phyloP scores from a whole-genome alignment of 2,888 invertebrate species.

The Noctua janthina region DNA sequence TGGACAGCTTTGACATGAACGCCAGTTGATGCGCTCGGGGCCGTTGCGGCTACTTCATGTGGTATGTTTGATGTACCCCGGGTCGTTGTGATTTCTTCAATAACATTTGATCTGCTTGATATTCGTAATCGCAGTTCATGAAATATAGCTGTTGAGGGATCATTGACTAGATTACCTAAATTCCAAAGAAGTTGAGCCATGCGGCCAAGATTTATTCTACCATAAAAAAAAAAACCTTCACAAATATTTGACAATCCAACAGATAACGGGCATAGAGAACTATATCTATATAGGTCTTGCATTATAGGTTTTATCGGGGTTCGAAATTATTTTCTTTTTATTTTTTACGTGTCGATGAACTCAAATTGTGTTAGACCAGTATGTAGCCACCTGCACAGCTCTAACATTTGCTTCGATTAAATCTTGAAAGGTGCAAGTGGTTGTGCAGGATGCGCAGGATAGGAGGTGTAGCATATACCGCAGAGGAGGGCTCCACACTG shows the following conservation, averaged over 20 bases:
- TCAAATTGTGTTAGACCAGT: too few relatives aligned
- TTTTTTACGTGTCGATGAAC: too few relatives aligned
- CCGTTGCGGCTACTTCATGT: constrained; percentile 1
- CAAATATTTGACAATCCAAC: constrained; percentile 33
- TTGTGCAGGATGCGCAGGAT: too few relatives aligned
- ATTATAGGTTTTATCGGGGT: constrained; percentile 1
- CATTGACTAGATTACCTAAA: constrained; percentile 78
- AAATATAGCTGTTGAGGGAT: constrained; percentile 79
- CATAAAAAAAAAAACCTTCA: neutral
- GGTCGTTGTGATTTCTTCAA: neutral
- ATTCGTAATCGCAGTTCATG: constrained; percentile 72
- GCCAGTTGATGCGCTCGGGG: constrained; percentile 28
- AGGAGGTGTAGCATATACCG: too few relatives aligned
- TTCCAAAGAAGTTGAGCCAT: constrained; percentile 80
- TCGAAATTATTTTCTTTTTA: neutral
- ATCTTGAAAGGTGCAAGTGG: too few relatives aligned
- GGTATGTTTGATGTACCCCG: constrained; percentile 61
- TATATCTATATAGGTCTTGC: neutral
- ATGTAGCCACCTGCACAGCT: too few relatives aligned
- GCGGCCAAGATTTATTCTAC: neutral
- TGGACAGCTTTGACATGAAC: constrained; percentile 12
- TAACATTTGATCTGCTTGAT: constrained; percentile 48
- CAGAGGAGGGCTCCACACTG: too few relatives aligned
- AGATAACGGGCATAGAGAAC: constrained; percentile 15
- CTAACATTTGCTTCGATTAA: too few relatives aligned